These are phyloP conservation scores for Himalopsyche phryganea DNA, from an alignment of 1,140 invertebrate genomes.

Conservation along the genomic window DNA sequence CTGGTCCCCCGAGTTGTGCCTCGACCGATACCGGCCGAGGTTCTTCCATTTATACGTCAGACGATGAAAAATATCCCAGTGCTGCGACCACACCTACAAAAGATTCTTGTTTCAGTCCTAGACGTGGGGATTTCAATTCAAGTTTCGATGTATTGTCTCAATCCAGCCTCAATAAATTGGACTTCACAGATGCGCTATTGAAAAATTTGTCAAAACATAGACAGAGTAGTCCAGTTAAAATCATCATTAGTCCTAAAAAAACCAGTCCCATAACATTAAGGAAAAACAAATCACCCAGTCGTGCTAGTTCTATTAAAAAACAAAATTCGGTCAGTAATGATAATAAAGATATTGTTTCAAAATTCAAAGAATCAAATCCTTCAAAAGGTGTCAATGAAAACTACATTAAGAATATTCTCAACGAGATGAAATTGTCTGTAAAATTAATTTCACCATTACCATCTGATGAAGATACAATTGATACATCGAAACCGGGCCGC, in stretches of 20 bases:
- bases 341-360: not conserved
- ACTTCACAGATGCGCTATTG: not conserved
- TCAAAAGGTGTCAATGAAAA: no score
- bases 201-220: not conserved
- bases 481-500: not conserved
- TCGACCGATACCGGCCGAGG: constrained; percentile 41
- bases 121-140: not conserved
- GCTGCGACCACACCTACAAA: constrained; percentile 36
- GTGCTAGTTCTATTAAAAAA: constrained; percentile 3
- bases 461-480: not conserved
- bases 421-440: not conserved
- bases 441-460: constrained; percentile 9
- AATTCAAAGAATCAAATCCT: not conserved
- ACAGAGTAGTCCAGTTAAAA: not conserved
- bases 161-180: not conserved
- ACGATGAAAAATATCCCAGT: constrained; percentile 41
- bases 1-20: constrained; percentile 22
- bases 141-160: not conserved
- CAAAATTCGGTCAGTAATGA: not conserved
- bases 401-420: constrained; percentile 3
- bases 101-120: constrained; percentile 11
- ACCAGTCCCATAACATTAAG: not conserved
- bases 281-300: not conserved
- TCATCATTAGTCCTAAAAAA: not conserved
- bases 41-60: constrained; percentile 42